Percentiles rank a stretch among this genome's conserved stretches.
phyloP scores from a whole-genome alignment of 2,888 invertebrate genomes.

The Drosophila neoperkinsi region DNA sequence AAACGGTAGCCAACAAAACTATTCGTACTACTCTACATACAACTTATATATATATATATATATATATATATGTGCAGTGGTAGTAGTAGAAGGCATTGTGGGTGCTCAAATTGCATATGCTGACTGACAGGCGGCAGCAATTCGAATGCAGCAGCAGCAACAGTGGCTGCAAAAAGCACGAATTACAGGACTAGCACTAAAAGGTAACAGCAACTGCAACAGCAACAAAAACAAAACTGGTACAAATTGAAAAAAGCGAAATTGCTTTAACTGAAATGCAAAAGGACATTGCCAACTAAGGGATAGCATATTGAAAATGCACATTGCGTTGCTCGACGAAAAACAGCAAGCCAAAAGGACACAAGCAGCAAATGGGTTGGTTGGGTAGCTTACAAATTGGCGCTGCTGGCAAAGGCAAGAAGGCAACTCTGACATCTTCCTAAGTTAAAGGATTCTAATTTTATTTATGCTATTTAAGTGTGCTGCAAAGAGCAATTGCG shows the following conservation, averaged over 20 bases:
- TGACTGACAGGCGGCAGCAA: slow-evolving; percentile 63
- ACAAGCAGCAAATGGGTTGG: not conserved
- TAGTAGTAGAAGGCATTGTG: slow-evolving; percentile 8
- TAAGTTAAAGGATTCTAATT: slow-evolving; percentile 47
- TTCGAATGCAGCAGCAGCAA: slow-evolving; percentile 59
- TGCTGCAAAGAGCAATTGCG: slow-evolving; percentile 3
- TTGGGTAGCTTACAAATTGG: slow-evolving; percentile 8
- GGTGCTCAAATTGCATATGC: slow-evolving; percentile 65
- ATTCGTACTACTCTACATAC: slow-evolving; percentile 23
- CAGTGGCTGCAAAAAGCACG: slow-evolving; percentile 32
- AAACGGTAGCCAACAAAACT: slow-evolving; percentile 40
- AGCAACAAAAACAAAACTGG: slow-evolving; percentile 27
- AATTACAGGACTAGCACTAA: slow-evolving; percentile 40
- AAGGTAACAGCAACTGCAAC: slow-evolving; percentile 29
- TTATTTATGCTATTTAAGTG: slow-evolving; percentile 42
- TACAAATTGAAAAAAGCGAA: slow-evolving; percentile 65
- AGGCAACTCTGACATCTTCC: slow-evolving; percentile 37
- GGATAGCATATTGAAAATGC: slow-evolving; percentile 45
- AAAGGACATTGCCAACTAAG: slow-evolving; percentile 59
- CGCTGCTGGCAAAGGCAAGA: not conserved
- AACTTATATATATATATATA: not conserved
- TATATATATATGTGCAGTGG: not conserved
- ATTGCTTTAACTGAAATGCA: slow-evolving; percentile 66
- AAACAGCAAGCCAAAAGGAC: slow-evolving; percentile 1
- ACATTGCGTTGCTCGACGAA: slow-evolving; percentile 23